Evolutionary conservation across 2,797 vertebrate genomes (phyloP).

Genomic region (Pseudochromis fuscus): DNA sequence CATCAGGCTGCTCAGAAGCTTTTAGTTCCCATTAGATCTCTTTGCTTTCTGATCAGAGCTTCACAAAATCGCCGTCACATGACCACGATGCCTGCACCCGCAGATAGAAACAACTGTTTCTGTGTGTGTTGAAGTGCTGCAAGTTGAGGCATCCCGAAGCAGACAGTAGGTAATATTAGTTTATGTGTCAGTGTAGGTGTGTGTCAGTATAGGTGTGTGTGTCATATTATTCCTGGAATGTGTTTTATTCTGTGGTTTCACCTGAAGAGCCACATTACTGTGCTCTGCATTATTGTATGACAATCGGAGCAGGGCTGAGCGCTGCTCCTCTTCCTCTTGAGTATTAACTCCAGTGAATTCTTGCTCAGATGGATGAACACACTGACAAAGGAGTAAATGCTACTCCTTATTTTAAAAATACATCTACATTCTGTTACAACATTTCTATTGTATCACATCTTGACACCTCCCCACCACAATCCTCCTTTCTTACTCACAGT

Average conservation of each 20-base stretch:
- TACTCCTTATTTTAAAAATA: background rate
- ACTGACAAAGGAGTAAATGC: background rate
- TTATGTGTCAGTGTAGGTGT: background rate
- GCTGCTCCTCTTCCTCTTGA: background rate
- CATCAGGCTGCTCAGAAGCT: constrained; percentile 54
- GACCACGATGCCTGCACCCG: background rate
- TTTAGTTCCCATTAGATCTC: constrained; percentile 71
- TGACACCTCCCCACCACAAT: background rate
- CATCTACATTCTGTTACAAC: background rate
- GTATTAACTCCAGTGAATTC: background rate
- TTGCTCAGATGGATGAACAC: background rate
- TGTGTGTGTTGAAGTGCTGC: constrained; percentile 5
- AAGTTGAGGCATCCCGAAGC: background rate
- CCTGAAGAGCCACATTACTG: constrained; percentile 8
- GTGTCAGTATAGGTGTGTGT: background rate
- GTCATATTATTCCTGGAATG: background rate
- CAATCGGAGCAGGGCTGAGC: background rate
- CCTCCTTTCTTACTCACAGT: constrained; percentile 1
- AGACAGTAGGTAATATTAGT: background rate
- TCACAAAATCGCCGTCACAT: constrained; percentile 20
- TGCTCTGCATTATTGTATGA: no score
- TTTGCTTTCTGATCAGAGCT: constrained; percentile 32
- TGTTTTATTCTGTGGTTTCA: constrained; percentile 25
- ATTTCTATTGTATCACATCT: background rate
- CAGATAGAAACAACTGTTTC: constrained; percentile 4